These are phyloP conservation scores for Thalassophryne amazonica DNA, from an alignment of 2,797 vertebrate species.

Conservation along the genomic window DNA sequence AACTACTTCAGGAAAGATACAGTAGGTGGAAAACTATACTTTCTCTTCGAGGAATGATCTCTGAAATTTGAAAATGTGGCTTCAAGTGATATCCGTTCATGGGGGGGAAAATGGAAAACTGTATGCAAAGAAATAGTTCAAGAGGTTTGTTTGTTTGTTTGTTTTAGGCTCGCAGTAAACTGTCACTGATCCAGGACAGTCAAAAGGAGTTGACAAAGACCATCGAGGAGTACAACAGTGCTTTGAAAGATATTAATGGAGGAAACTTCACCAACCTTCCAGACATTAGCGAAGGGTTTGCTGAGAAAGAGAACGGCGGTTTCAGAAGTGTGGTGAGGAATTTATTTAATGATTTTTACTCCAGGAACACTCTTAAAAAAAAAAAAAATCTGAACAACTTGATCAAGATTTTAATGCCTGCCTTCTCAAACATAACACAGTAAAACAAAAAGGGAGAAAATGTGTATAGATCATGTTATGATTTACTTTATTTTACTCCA, in stretches of 20 bases:
- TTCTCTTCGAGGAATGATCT: background rate
- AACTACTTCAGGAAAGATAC: too few species aligned
- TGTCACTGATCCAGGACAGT: conserved; percentile 86
- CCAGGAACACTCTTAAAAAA: too few species aligned
- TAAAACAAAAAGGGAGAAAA: too few species aligned
- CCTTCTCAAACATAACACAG: too few species aligned
- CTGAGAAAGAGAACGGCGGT: conserved; percentile 77
- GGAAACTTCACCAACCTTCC: conserved; percentile 82
- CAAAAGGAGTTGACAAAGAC: conserved; percentile 86
- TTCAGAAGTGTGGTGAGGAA: conserved; percentile 79
- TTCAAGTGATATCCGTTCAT: background rate
- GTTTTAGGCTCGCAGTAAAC: conserved; percentile 87
- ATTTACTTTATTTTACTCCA: too few species aligned
- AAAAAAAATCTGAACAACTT: too few species aligned
- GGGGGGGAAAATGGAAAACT: background rate
- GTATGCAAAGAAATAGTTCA: background rate
- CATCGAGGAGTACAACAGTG: conserved; percentile 84
- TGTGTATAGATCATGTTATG: too few species aligned
- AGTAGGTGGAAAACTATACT: too few species aligned
- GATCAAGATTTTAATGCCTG: too few species aligned
- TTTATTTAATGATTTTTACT: too few species aligned
- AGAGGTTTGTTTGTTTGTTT: conserved; percentile 1
- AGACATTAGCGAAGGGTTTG: conserved; percentile 79
- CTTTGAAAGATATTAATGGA: conserved; percentile 79
- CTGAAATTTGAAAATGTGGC: background rate